Percentiles rank a stretch among this genome's conserved stretches.
Conservation (phyloP, 2,888 invertebrate genomes). For the Drosophila borborema region DNA sequence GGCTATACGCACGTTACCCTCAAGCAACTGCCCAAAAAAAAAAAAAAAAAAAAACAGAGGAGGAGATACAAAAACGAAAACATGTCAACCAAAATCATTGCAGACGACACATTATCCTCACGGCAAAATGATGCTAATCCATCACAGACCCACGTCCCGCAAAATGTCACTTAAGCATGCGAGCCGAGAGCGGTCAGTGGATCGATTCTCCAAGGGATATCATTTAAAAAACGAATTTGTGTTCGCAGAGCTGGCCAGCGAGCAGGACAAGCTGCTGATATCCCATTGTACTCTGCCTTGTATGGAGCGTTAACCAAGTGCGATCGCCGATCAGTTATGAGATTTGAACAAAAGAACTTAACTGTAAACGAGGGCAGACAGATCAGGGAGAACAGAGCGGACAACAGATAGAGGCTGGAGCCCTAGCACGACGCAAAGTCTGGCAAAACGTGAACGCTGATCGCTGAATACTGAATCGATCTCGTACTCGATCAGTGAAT, state of each 20-base stretch:
- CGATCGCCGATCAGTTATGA: constrained; percentile 77
- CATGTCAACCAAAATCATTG: constrained; percentile 81
- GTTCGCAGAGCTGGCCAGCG: background rate
- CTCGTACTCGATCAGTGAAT: constrained; percentile 74
- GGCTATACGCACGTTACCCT: constrained; percentile 14
- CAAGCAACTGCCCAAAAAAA: constrained; percentile 32
- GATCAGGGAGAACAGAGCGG: constrained; percentile 27
- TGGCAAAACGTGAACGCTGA: constrained; percentile 60
- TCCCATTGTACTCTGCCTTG: constrained; percentile 53
- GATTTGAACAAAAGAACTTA: constrained; percentile 79
- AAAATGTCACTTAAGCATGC: constrained; percentile 79
- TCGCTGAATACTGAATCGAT: constrained; percentile 48
- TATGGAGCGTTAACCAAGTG: constrained; percentile 70
- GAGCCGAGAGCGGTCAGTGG: constrained; percentile 46
- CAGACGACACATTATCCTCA: constrained; percentile 83
- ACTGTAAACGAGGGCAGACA: constrained; percentile 70
- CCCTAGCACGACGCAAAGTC: constrained; percentile 69
- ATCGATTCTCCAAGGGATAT: constrained; percentile 54
- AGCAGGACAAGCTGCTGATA: constrained; percentile 25
- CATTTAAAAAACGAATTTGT: constrained; percentile 56
- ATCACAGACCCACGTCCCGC: constrained; percentile 77
- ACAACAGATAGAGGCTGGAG: constrained; percentile 9
- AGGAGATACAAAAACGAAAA: constrained; percentile 33
- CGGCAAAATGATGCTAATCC: constrained; percentile 84
- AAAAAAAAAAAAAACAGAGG: constrained; percentile 14